Evolutionary conservation across 2,113 vertebrate genomes (phyloP), one percentile per base, ranked within the genome.

Genomic region (Uria aalge): DNA sequence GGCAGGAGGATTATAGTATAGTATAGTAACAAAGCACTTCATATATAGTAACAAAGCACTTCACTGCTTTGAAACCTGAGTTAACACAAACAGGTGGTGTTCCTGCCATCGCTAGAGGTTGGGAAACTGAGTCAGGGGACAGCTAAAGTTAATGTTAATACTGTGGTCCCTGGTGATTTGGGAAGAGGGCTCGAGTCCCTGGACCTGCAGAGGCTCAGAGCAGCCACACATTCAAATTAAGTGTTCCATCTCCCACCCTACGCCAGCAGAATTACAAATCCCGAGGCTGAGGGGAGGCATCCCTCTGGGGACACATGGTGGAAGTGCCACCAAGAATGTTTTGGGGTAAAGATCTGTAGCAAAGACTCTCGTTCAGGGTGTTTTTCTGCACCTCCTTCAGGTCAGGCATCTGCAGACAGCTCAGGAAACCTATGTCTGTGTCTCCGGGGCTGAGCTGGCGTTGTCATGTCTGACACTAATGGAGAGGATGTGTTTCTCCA

Each of bases 341-440:
- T 24, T 27, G 40, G 72, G 74, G 19, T 36, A 6, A 48, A 88
- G 41, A 24, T 19, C 60, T 62, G 50, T 3, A 48, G 34, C n/a
- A 32, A 66, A 40, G 8, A 7, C 29, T 59, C 7, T 20, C 1
- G 1, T 30, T 62, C 15, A 13, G 32, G 57, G 67, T 5, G 1
- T 64, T 92, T 85, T 36, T 18, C 52, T 67, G 29, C 18, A 12
- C 20, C 40, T 55, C 15, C 38, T 68, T 50, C 43, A 27, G 85
- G 64, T 38, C 64, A 66, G 45, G 43, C 36, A 34, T 17, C 62
- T 48, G 69, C 50, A 86, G 68, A 9, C 41, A 48, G 48, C 78
- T 38, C 45, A 50, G 78, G 40, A 50, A 76, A 53, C 45, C 85
- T 12, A 5, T 4, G 15, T 32, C 18, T 53, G 52, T 29, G 77